A percentile compares a stretch with the other conserved stretches of the same genome.
These are phyloP conservation scores for Cecidostiba fungosa DNA, from an alignment of 2,888 invertebrate genomes.

Conservation along the genomic window DNA sequence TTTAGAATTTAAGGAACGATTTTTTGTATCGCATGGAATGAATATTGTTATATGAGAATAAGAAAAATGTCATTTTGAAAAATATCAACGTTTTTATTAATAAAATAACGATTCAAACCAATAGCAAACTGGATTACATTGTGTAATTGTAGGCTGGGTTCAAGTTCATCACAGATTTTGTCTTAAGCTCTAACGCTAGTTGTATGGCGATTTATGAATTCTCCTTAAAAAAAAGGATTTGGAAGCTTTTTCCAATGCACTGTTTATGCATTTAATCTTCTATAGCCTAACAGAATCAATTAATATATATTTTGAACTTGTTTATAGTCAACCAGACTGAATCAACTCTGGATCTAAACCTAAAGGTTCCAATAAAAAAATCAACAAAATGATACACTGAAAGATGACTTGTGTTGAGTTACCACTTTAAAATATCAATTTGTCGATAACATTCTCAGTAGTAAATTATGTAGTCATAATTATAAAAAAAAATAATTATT, in stretches of 20 bases:
- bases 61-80: conserved; percentile 69
- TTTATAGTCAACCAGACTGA: conserved; percentile 53
- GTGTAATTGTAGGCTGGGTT: conserved; percentile 70
- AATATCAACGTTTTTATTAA: conserved; percentile 78
- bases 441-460: not conserved
- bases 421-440: conserved; percentile 41
- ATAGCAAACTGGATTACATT: conserved; percentile 73
- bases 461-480: not conserved
- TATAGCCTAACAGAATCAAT: conserved; percentile 21
- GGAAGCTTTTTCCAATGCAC: conserved; percentile 21
- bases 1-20: conserved; percentile 41
- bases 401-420: conserved; percentile 24
- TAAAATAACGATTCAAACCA: conserved; percentile 77
- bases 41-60: conserved; percentile 59
- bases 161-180: conserved; percentile 74
- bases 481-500: conserved; percentile 16
- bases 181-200: conserved; percentile 67
- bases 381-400: conserved; percentile 26
- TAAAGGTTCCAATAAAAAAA: conserved; percentile 31
- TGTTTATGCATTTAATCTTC: not conserved
- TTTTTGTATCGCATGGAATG: conserved; percentile 35
- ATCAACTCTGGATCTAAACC: conserved; percentile 32
- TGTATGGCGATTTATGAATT: conserved; percentile 46
- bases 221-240: conserved; percentile 46
- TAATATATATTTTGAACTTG: conserved; percentile 51